These are phyloP conservation scores for Toxotes lorentzi DNA, from an alignment of 2,797 vertebrate genomes.

Conservation along the genomic window DNA sequence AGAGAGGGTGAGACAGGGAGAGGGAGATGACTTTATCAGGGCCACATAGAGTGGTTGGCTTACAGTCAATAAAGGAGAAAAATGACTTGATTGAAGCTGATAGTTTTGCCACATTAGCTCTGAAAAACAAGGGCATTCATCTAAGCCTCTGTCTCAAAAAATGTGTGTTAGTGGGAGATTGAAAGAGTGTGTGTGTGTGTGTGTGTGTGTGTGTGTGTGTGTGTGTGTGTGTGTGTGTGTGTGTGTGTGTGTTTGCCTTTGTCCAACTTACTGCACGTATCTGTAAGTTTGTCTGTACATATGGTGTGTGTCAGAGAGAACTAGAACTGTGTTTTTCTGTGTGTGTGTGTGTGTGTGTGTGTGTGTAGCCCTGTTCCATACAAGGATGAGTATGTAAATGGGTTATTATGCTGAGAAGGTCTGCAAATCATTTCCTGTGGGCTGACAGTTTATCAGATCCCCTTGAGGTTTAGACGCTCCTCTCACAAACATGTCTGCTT, in stretches of 20 bases:
- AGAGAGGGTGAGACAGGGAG: not conserved
- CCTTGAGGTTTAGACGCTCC: constrained; percentile 71
- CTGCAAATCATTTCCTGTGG: constrained; percentile 85
- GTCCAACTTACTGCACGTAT: constrained; percentile 24
- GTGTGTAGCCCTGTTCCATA: constrained; percentile 53
- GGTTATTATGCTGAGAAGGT: constrained; percentile 76
- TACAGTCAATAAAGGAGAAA: constrained; percentile 33
- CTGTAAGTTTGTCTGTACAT: constrained; percentile 27
- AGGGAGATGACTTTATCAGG: constrained; percentile 49
- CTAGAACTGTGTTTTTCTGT: constrained; percentile 28
- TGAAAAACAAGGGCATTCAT: constrained; percentile 21
- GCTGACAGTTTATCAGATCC: constrained; percentile 81
- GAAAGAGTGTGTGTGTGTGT: not conserved
- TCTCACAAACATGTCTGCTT: constrained; percentile 55
- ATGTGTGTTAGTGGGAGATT: not conserved
- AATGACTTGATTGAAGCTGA: constrained; percentile 27
- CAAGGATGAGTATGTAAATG: constrained; percentile 78
- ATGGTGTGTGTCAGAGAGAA: constrained; percentile 46
- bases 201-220: constrained; percentile 1
- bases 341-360: constrained; percentile 41
- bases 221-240: constrained; percentile 30
- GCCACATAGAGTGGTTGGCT: constrained; percentile 5
- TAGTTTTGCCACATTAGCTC: constrained; percentile 50
- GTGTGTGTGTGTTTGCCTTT: constrained; percentile 38
- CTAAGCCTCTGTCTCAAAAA: not conserved